phyloP scores from a whole-genome alignment of 2,888 invertebrate species.

The Drosophila nr. fundita region DNA sequence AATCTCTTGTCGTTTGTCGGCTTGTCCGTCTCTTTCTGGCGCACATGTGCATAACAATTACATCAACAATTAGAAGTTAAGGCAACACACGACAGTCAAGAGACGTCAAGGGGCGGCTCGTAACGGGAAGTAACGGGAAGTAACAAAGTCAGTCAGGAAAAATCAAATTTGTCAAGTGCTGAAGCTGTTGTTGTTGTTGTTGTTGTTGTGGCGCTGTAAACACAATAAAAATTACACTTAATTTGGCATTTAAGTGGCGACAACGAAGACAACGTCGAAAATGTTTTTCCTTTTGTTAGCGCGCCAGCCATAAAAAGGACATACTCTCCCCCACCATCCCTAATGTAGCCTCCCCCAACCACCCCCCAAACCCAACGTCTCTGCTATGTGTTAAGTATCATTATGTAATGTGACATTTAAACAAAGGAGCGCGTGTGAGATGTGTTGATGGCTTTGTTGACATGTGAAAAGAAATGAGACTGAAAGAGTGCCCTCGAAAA shows the following conservation, averaged over 20 bases:
- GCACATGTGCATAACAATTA: slow-evolving; percentile 54
- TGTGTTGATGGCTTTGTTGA: slow-evolving; percentile 69
- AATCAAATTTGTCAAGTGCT: slow-evolving; percentile 74
- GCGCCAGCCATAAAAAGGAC: slow-evolving; percentile 58
- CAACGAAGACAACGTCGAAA: slow-evolving; percentile 38
- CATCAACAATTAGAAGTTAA: slow-evolving; percentile 61
- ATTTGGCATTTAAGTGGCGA: slow-evolving; percentile 78
- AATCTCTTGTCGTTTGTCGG: background rate
- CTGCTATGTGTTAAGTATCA: slow-evolving; percentile 68
- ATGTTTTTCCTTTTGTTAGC: slow-evolving; percentile 54
- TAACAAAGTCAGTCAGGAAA: slow-evolving; percentile 58
- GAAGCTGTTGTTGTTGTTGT: slow-evolving; percentile 25
- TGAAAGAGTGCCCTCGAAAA: slow-evolving; percentile 40
- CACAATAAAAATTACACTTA: slow-evolving; percentile 79
- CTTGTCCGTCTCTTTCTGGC: background rate
- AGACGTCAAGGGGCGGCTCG: slow-evolving; percentile 15
- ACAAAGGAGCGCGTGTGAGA: slow-evolving; percentile 67
- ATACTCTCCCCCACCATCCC: background rate
- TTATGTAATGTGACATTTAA: slow-evolving; percentile 79
- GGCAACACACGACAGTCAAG: slow-evolving; percentile 44
- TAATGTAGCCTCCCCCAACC: background rate
- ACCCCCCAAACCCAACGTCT: background rate
- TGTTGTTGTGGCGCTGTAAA: slow-evolving; percentile 58
- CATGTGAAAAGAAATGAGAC: slow-evolving; percentile 68
- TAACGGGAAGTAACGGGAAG: slow-evolving; percentile 23